phyloP scores from a whole-genome alignment of 2,888 invertebrate genomes.

The Netelia melanura region DNA sequence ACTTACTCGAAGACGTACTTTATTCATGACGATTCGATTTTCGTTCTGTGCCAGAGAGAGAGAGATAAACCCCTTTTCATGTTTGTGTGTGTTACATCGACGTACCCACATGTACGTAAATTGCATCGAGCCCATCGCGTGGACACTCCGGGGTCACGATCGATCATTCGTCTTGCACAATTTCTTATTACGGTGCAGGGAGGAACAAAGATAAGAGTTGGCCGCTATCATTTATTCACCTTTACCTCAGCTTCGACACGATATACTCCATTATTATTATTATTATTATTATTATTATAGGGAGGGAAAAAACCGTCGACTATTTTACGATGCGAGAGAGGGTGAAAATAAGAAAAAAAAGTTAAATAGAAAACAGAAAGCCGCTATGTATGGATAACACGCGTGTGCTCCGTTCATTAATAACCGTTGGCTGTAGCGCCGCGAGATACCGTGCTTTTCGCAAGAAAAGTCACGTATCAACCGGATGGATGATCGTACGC shows the following conservation, averaged over 20 bases:
- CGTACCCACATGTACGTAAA: background rate
- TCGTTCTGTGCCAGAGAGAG: slow-evolving; percentile 43
- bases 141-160: slow-evolving; percentile 53
- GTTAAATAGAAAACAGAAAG: slow-evolving; percentile 16
- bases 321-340: slow-evolving; percentile 47
- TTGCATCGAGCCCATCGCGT: background rate
- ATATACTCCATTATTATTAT: slow-evolving; percentile 38
- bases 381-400: slow-evolving; percentile 47
- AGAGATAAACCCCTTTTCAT: slow-evolving; percentile 11
- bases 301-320: slow-evolving; percentile 26
- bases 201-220: slow-evolving; percentile 7
- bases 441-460: slow-evolving; percentile 77
- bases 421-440: slow-evolving; percentile 73
- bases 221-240: slow-evolving; percentile 35
- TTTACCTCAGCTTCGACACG: slow-evolving; percentile 28
- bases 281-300: slow-evolving; percentile 27
- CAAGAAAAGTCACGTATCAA: slow-evolving; percentile 80
- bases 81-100: slow-evolving; percentile 16
- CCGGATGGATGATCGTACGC: slow-evolving; percentile 77
- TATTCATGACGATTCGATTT: slow-evolving; percentile 68
- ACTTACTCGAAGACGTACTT: slow-evolving; percentile 62
- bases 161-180: slow-evolving; percentile 38
- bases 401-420: slow-evolving; percentile 77
- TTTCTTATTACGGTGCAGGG: slow-evolving; percentile 24
- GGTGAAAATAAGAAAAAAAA: slow-evolving; percentile 24